Conservation (phyloP, 92 coral and sea anemone genomes). For the Palythoa grandis region DNA sequence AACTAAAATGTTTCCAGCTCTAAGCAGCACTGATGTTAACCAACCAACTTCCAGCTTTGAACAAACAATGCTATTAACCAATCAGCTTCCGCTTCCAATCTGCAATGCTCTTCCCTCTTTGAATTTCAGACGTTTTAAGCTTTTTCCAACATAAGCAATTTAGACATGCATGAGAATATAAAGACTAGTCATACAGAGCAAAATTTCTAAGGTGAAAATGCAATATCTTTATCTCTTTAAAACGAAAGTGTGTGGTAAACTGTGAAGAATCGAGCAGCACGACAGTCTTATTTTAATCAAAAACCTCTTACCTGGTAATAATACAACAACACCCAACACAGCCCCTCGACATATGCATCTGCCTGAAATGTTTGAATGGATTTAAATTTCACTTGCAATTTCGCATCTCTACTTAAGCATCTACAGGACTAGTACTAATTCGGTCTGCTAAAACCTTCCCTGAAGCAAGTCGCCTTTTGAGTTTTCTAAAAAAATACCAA, state of each 20-base stretch:
- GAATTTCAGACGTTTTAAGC: no score
- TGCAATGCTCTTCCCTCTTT: no score
- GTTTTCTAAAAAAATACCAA: background rate
- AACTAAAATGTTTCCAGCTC: no score
- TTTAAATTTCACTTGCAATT: background rate
- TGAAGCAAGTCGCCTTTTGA: background rate
- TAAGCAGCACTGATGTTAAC: no score
- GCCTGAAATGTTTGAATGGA: constrained; percentile 61
- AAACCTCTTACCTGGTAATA: constrained; percentile 69
- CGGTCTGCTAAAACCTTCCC: background rate
- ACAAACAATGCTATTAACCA: no score
- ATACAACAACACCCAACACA: constrained; percentile 95
- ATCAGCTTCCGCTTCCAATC: no score
- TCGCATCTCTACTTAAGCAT: background rate
- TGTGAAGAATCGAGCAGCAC: no score
- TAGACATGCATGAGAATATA: background rate
- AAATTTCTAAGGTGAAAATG: no score
- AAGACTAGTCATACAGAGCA: background rate
- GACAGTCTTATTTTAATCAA: background rate
- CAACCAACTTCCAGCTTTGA: no score
- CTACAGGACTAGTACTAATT: background rate
- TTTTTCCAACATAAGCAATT: background rate
- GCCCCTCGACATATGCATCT: constrained; percentile 98
- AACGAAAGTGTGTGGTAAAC: no score
- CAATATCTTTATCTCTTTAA: no score